A percentile compares a stretch with the other conserved stretches of the same genome.
These are phyloP conservation scores for Eilema sororculum DNA, from an alignment of 2,888 invertebrate genomes.

Conservation along the genomic window DNA sequence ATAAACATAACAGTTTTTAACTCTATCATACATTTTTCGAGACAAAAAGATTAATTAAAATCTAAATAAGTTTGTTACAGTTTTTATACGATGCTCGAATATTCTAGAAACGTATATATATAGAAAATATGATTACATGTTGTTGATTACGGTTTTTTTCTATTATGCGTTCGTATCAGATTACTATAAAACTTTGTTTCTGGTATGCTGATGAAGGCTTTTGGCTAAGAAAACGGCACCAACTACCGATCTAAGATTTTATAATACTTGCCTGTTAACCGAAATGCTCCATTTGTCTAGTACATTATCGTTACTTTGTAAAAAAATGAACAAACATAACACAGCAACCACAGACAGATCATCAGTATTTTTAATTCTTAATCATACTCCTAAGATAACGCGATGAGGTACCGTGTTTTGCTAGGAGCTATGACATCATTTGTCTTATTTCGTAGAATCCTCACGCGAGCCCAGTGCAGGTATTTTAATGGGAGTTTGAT, in stretches of 20 bases:
- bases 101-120: too few species aligned
- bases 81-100: too few species aligned
- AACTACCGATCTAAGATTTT: too few species aligned
- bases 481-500: constrained; percentile 78
- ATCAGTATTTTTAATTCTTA: constrained; percentile 25
- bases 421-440: constrained; percentile 56
- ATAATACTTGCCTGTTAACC: background rate
- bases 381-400: constrained; percentile 31
- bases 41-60: too few species aligned
- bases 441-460: constrained; percentile 55
- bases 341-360: constrained; percentile 6
- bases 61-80: too few species aligned
- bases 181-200: background rate
- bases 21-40: too few species aligned
- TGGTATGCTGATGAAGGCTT: background rate
- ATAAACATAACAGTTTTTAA: too few species aligned
- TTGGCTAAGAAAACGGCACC: background rate
- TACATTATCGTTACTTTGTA: background rate
- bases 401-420: constrained; percentile 23
- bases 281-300: background rate
- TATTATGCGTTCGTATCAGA: background rate
- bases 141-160: too few species aligned
- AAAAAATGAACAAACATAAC: background rate
- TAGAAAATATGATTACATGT: too few species aligned
- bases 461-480: constrained; percentile 51